These are phyloP conservation scores for Glossosoma conforme DNA, from an alignment of 1,140 invertebrate genomes.

Conservation along the genomic window DNA sequence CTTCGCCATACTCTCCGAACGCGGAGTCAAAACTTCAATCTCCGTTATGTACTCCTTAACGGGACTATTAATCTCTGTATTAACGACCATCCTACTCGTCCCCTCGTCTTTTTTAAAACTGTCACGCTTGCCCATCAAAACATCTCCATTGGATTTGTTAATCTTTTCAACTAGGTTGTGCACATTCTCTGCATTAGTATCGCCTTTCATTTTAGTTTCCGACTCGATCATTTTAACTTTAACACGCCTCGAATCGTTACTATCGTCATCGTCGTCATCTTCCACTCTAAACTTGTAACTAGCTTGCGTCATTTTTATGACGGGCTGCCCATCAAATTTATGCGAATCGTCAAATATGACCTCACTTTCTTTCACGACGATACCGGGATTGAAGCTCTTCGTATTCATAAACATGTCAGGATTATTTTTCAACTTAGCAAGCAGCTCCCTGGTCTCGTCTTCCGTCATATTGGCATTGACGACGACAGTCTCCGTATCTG, in stretches of 20 bases:
- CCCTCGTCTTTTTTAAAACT: neutral
- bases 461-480: slow-evolving; percentile 43
- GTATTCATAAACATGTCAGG: slow-evolving; percentile 37
- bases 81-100: slow-evolving; percentile 14
- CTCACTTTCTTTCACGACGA: slow-evolving; percentile 35
- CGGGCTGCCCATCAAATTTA: slow-evolving; percentile 15
- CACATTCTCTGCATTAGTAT: slow-evolving; percentile 9
- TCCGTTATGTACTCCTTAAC: slow-evolving; percentile 38
- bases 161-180: slow-evolving; percentile 18
- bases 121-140: neutral
- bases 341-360: slow-evolving; percentile 38
- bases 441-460: slow-evolving; percentile 42
- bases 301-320: slow-evolving; percentile 25
- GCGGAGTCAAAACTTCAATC: slow-evolving; percentile 45
- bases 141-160: slow-evolving; percentile 14
- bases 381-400: slow-evolving; percentile 42
- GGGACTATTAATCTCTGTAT: slow-evolving; percentile 3
- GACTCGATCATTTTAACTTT: slow-evolving; percentile 30
- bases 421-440: slow-evolving; percentile 46
- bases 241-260: slow-evolving; percentile 37
- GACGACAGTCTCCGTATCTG: slow-evolving; percentile 48
- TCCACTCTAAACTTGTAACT: slow-evolving; percentile 25
- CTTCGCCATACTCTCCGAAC: slow-evolving; percentile 36
- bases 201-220: slow-evolving; percentile 20
- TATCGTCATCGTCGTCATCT: slow-evolving; percentile 38